phyloP scores from a whole-genome alignment of 2,888 invertebrate species.

The Anthoptus insignis region DNA sequence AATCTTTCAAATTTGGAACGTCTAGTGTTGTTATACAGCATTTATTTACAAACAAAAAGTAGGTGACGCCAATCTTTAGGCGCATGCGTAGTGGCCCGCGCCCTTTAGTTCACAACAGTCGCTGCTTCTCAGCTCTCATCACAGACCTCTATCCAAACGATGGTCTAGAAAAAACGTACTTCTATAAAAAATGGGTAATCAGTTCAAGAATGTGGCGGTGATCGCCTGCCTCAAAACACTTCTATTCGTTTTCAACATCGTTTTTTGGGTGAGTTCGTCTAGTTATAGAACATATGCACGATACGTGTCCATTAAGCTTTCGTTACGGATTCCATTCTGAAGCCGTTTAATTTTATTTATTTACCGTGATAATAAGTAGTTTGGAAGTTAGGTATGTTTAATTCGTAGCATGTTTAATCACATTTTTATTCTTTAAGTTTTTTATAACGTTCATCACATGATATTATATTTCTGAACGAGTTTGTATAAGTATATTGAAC shows the following conservation, averaged over 20 bases:
- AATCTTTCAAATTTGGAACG: no score
- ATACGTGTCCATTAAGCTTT: constrained; percentile 2
- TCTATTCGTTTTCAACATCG: constrained; percentile 92
- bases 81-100: constrained; percentile 65
- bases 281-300: neutral
- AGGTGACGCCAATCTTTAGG: constrained; percentile 62
- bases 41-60: constrained; percentile 62
- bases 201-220: constrained; percentile 90
- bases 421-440: no score
- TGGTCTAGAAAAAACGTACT: constrained; percentile 39
- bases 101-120: constrained; percentile 21
- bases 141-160: constrained; percentile 38
- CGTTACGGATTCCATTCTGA: no score
- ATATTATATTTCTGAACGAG: no score
- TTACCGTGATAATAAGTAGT: no score
- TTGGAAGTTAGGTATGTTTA: no score
- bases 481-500: no score
- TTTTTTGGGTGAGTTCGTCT: constrained; percentile 91
- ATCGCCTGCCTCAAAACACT: constrained; percentile 93
- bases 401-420: no score
- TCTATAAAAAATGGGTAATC: constrained; percentile 88
- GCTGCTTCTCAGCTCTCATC: constrained; percentile 33
- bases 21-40: constrained; percentile 9
- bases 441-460: no score
- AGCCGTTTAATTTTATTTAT: no score